Evolutionary conservation across 1,140 invertebrate genomes (phyloP).

Genomic region (Coelopa frigida): DNA sequence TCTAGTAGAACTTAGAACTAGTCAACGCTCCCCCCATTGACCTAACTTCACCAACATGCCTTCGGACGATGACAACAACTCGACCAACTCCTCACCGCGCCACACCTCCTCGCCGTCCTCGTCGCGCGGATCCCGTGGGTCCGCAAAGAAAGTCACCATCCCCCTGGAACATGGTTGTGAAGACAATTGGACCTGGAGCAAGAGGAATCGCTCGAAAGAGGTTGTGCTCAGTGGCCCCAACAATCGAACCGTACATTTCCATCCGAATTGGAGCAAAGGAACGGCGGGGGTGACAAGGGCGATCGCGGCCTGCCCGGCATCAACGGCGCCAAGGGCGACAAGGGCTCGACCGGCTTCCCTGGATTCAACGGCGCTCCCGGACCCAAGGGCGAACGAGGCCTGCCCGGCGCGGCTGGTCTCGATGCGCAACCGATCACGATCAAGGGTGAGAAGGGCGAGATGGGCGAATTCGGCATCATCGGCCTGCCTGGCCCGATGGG

Average conservation of each 20-base stretch:
- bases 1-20: no score
- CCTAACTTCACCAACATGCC: slow-evolving; percentile 9
- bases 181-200: slow-evolving; percentile 62
- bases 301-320: slow-evolving; percentile 48
- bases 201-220: slow-evolving; percentile 56
- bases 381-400: slow-evolving; percentile 56
- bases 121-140: no score
- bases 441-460: slow-evolving; percentile 64
- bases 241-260: slow-evolving; percentile 54
- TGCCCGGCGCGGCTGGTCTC: slow-evolving; percentile 53
- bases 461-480: slow-evolving; percentile 53
- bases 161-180: slow-evolving; percentile 45
- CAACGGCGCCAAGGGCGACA: slow-evolving; percentile 48
- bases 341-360: slow-evolving; percentile 43
- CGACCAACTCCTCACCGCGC: background rate
- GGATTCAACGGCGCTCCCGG: slow-evolving; percentile 49
- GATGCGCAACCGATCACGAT: slow-evolving; percentile 50
- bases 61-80: slow-evolving; percentile 14
- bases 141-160: slow-evolving; percentile 11
- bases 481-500: slow-evolving; percentile 56
- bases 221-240: slow-evolving; percentile 52
- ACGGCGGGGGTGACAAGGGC: slow-evolving; percentile 61
- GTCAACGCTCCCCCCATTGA: no score
- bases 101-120: background rate
- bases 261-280: slow-evolving; percentile 70